Evolutionary conservation across 2,797 vertebrate species (phyloP).

Genomic region (Coccyzus lansbergi): DNA sequence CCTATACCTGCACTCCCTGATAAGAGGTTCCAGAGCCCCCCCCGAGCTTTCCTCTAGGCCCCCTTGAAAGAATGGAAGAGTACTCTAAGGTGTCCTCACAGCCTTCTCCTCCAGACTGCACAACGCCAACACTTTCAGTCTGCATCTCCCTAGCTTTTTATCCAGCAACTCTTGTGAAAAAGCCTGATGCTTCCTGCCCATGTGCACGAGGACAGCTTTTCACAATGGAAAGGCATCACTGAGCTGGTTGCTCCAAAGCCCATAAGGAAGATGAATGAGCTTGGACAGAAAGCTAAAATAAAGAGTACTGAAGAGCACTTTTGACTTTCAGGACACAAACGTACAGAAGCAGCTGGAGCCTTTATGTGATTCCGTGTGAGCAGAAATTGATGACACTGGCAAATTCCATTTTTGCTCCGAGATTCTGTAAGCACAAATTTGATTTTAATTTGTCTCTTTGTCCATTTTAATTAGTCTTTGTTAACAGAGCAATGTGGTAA

Average conservation of each 20-base stretch:
- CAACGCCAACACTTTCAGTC: too few relatives aligned
- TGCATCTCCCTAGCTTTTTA: fast-evolving
- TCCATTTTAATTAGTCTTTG: not conserved
- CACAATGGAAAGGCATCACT: not conserved
- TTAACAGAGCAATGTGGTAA: not conserved
- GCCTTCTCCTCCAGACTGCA: too few relatives aligned
- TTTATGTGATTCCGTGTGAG: not conserved
- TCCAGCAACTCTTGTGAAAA: not conserved
- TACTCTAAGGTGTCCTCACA: too few relatives aligned
- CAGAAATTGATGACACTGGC: not conserved
- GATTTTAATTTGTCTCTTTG: not conserved
- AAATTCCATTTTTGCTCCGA: not conserved
- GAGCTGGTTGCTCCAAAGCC: not conserved
- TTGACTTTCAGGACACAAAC: not conserved
- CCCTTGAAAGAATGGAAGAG: too few relatives aligned
- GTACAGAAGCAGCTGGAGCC: not conserved
- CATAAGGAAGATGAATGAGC: not conserved
- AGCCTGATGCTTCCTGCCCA: not conserved
- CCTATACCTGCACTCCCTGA: too few relatives aligned
- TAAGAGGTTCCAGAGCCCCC: too few relatives aligned
- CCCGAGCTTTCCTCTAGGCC: too few relatives aligned
- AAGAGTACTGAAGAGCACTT: not conserved
- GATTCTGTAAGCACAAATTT: not conserved
- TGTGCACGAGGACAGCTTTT: not conserved
- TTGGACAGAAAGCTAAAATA: not conserved